Conservation (phyloP, 1,140 invertebrate species). For the Leptopilina boulardi region DNA sequence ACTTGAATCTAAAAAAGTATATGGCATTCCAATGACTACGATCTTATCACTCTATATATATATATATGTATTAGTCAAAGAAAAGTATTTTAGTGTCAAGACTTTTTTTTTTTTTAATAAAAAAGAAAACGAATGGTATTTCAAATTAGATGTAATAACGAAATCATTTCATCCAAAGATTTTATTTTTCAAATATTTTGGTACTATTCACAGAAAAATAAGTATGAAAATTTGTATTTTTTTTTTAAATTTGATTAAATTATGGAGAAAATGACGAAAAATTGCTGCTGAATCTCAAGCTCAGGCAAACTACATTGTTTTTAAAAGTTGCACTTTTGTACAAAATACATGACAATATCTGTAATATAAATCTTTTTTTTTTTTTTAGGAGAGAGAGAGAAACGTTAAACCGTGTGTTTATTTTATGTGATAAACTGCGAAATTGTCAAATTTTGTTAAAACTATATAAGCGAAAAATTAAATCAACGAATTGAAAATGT, state of each 20-base stretch:
- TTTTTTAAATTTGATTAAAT: background rate
- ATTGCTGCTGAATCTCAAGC: constrained; percentile 28
- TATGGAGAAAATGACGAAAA: constrained; percentile 3
- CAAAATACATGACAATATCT: constrained; percentile 22
- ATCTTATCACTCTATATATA: background rate
- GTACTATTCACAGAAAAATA: too few relatives aligned
- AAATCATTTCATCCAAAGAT: constrained; percentile 16
- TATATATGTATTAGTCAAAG: background rate
- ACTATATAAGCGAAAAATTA: background rate
- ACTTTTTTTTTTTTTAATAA: background rate
- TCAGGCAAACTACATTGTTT: constrained; percentile 2
- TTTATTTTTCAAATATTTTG: constrained; percentile 1
- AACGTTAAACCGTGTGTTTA: background rate
- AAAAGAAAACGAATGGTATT: background rate
- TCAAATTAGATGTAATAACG: constrained; percentile 1
- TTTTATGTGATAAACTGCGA: background rate
- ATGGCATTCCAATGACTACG: constrained; percentile 21
- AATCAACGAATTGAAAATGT: background rate
- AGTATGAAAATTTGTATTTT: background rate
- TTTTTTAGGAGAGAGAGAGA: background rate
- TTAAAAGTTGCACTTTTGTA: constrained; percentile 18
- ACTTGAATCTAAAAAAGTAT: background rate
- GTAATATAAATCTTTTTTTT: background rate
- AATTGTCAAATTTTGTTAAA: background rate
- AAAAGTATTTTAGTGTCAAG: constrained; percentile 9